Evolutionary conservation across 1,140 invertebrate species (phyloP).

Genomic region (Apocrypta bakeri): DNA sequence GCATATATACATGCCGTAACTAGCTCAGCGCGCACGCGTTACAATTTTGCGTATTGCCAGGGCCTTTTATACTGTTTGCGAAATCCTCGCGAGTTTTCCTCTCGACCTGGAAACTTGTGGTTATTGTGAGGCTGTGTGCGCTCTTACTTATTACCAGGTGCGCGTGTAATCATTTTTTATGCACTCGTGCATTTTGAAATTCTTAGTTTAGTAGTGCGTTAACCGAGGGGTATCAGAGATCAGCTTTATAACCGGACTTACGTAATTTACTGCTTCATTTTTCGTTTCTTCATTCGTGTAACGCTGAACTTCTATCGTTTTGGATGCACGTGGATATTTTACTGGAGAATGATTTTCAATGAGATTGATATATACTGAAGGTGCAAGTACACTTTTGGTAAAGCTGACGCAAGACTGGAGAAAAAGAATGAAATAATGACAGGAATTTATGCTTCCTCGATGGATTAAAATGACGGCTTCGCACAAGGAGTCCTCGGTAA

Average conservation of each 20-base stretch:
- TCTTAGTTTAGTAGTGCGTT: conserved; percentile 31
- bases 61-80: conserved; percentile 5
- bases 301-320: neutral
- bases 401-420: neutral
- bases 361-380: neutral
- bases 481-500: neutral
- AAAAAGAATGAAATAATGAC: conserved; percentile 20
- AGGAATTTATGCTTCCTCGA: conserved; percentile 10
- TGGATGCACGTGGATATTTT: neutral
- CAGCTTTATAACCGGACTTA: conserved; percentile 33
- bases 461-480: conserved; percentile 27
- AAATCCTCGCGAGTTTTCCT: conserved; percentile 25
- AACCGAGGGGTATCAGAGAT: conserved; percentile 9
- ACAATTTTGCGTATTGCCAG: conserved; percentile 28
- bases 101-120: conserved; percentile 40
- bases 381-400: neutral
- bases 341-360: neutral
- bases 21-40: neutral
- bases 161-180: conserved; percentile 48
- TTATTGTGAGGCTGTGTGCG: conserved; percentile 18
- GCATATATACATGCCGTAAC: conserved; percentile 4
- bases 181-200: conserved; percentile 47
- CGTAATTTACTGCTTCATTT: conserved; percentile 40
- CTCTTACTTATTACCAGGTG: conserved; percentile 47
- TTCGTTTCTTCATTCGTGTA: neutral